These are phyloP conservation scores for Carapus acus DNA, from an alignment of 2,797 vertebrate species.

Conservation along the genomic window DNA sequence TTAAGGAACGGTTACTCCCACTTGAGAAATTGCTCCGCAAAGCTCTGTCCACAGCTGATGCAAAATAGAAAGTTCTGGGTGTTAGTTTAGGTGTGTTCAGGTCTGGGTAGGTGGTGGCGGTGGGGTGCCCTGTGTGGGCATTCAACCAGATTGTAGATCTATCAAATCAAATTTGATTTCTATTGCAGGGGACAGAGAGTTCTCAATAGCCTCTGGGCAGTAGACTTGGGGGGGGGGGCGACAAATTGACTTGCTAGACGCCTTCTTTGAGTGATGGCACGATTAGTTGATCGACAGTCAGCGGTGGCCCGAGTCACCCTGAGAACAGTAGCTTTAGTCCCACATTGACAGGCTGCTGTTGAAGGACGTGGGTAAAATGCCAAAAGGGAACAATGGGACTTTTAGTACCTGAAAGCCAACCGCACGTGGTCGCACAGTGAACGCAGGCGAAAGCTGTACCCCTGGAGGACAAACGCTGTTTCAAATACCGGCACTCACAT, in stretches of 20 bases:
- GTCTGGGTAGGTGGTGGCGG: no score
- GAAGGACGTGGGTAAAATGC: constrained; percentile 8
- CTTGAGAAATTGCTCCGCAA: not conserved
- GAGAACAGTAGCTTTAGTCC: constrained; percentile 19
- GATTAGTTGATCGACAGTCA: constrained; percentile 36
- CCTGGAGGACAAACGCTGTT: not conserved
- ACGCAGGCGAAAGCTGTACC: constrained; percentile 5
- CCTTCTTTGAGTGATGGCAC: constrained; percentile 27
- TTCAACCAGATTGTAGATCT: constrained; percentile 4
- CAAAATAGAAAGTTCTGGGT: not conserved
- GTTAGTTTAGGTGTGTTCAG: no score
- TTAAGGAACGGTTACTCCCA: no score
- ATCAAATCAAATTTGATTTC: constrained; percentile 38
- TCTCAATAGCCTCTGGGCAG: constrained; percentile 29
- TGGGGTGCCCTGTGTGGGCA: not conserved
- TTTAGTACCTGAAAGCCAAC: constrained; percentile 17
- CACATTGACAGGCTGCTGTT: constrained; percentile 4
- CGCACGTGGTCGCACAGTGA: not conserved
- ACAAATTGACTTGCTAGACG: constrained; percentile 45
- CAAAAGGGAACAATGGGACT: constrained; percentile 3
- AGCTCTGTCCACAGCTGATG: not conserved
- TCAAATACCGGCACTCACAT: constrained; percentile 6
- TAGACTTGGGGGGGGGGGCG: constrained; percentile 35
- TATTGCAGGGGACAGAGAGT: constrained; percentile 21
- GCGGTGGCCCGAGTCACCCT: constrained; percentile 25